Evolutionary conservation across 2,888 invertebrate genomes (phyloP).

Genomic region (Tetrapedia diversipes): DNA sequence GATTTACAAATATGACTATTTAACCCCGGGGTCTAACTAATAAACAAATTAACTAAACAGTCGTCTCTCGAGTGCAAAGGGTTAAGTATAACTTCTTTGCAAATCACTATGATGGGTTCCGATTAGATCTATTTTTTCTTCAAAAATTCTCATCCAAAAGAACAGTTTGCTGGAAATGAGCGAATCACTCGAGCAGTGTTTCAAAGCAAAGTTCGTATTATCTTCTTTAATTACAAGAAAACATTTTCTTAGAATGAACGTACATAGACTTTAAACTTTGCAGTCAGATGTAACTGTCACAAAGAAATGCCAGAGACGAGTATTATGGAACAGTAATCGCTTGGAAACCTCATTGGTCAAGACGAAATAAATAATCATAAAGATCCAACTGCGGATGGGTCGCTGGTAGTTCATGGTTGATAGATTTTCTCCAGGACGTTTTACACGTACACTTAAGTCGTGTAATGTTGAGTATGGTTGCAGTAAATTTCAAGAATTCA

Average conservation of each 20-base stretch:
- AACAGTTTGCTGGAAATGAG: neutral
- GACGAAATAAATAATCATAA: conserved; percentile 1
- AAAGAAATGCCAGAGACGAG: neutral
- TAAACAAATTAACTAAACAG: too few species aligned
- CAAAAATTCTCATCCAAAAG: too few species aligned
- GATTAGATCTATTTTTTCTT: neutral
- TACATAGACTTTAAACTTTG: neutral
- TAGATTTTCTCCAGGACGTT: neutral
- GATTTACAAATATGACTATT: too few species aligned
- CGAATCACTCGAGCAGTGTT: neutral
- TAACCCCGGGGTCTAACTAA: too few species aligned
- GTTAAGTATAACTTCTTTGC: too few species aligned
- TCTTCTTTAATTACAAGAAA: too few species aligned
- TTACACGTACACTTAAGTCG: neutral
- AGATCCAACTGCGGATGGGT: neutral
- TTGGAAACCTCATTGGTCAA: neutral
- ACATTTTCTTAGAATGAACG: neutral
- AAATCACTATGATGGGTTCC: too few species aligned
- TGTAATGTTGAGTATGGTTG: conserved; percentile 12
- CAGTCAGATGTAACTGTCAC: too few species aligned
- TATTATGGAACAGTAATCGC: neutral
- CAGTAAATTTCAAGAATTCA: conserved; percentile 58
- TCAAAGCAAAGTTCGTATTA: too few species aligned
- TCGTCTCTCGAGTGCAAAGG: too few species aligned
- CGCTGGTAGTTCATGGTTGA: neutral